These are phyloP conservation scores for Drosophila putrida DNA, from an alignment of 2,888 invertebrate species.

Conservation along the genomic window DNA sequence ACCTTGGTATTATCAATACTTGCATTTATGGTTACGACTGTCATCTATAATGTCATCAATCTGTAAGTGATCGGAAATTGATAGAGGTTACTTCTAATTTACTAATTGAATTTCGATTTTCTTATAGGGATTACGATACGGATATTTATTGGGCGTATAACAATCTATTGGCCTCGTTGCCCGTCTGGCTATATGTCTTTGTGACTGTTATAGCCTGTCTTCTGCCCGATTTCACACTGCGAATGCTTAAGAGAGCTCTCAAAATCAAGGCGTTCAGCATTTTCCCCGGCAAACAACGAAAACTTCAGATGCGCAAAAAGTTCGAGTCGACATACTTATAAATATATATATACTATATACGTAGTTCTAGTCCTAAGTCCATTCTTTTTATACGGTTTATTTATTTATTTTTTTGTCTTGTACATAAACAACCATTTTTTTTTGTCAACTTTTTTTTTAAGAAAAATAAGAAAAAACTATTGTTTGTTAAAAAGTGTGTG, in stretches of 20 bases:
- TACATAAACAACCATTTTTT: conserved; percentile 48
- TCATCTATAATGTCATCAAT: conserved; percentile 87
- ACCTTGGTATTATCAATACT: conserved; percentile 87
- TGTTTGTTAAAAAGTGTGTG: conserved; percentile 53
- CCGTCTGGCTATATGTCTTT: conserved; percentile 88
- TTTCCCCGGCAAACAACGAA: conserved; percentile 79
- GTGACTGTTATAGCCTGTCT: conserved; percentile 86
- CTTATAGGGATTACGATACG: conserved; percentile 85
- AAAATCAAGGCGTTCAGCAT: conserved; percentile 78
- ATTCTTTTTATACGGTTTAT: conserved; percentile 55
- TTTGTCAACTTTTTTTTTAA: conserved; percentile 23
- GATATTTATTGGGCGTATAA: conserved; percentile 88
- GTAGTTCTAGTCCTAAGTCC: conserved; percentile 20
- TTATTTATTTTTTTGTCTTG: conserved; percentile 67
- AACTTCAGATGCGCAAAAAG: conserved; percentile 66
- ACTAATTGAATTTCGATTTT: background rate
- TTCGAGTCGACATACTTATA: conserved; percentile 79
- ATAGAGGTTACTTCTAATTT: background rate
- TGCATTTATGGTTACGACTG: conserved; percentile 87
- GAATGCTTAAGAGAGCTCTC: conserved; percentile 74
- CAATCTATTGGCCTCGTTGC: conserved; percentile 87
- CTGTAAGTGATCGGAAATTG: conserved; percentile 87
- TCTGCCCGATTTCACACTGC: conserved; percentile 87
- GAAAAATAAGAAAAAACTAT: conserved; percentile 34
- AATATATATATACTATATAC: conserved; percentile 5